Conservation (phyloP, 2,797 vertebrate species). For the Pipistrellus pipistrellus region DNA sequence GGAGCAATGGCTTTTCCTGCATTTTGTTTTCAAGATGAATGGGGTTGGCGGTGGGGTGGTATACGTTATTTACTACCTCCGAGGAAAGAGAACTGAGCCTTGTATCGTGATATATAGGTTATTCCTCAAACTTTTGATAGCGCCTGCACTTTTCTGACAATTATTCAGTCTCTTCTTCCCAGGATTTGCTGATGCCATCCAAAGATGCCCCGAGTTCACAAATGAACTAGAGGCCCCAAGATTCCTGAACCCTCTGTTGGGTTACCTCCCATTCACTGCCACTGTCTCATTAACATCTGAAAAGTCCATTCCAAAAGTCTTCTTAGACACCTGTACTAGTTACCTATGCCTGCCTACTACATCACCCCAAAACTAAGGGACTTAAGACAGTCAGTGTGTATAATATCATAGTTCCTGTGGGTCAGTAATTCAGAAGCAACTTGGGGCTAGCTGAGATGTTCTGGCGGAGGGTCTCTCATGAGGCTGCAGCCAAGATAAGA, state of each 20-base stretch:
- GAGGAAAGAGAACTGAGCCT: conserved; percentile 38
- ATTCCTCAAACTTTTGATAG: neutral
- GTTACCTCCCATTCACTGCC: neutral
- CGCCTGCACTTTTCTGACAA: conserved; percentile 16
- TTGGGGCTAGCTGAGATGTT: neutral
- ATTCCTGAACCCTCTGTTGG: neutral
- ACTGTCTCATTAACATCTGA: neutral
- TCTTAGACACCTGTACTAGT: neutral
- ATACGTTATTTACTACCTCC: neutral
- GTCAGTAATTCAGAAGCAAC: neutral
- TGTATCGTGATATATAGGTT: neutral
- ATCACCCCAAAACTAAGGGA: neutral
- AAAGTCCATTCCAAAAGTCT: neutral
- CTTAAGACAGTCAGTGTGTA: neutral
- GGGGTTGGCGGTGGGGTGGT: neutral
- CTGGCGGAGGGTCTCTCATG: neutral
- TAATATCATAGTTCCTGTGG: neutral
- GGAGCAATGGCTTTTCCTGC: neutral
- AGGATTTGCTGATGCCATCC: neutral
- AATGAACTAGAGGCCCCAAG: neutral
- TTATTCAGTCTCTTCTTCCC: neutral
- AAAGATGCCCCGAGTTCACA: neutral
- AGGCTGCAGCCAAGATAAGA: neutral
- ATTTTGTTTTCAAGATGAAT: conserved; percentile 29
- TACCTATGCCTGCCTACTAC: neutral